Evolutionary conservation across 2,113 vertebrate species (phyloP).

Genomic region (Zapus hudsonius): DNA sequence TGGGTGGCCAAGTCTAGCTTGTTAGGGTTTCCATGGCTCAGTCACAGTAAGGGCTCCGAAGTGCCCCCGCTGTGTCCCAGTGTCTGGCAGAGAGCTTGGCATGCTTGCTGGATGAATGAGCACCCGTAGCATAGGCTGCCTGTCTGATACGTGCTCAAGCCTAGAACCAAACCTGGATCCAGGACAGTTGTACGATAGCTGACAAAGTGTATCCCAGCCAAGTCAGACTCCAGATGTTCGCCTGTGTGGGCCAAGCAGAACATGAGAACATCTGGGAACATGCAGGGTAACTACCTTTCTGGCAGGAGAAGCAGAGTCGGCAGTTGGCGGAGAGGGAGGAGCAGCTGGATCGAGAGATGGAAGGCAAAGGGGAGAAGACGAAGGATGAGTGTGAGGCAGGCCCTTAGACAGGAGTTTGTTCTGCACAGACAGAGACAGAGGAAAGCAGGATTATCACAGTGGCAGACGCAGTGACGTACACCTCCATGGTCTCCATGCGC

Average conservation of each 20-base stretch:
- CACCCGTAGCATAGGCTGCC: not conserved
- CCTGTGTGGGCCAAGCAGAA: not conserved
- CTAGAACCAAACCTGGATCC: not conserved
- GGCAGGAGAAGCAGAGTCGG: conserved; percentile 81
- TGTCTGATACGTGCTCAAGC: not conserved
- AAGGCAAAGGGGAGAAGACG: conserved; percentile 83
- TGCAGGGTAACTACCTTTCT: conserved; percentile 85
- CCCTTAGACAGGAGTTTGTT: conserved; percentile 84
- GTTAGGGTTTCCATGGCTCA: too few relatives aligned
- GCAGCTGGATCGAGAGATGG: conserved; percentile 86
- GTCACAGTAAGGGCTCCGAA: not conserved
- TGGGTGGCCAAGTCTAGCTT: too few relatives aligned
- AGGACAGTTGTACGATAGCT: not conserved
- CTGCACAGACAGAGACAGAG: conserved; percentile 87
- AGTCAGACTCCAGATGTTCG: conserved; percentile 1
- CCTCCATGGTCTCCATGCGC: conserved; percentile 57
- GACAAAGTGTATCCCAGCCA: not conserved
- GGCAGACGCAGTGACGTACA: conserved; percentile 2
- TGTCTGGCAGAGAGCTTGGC: not conserved
- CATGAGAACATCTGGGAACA: not conserved
- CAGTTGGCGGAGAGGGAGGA: conserved; percentile 85
- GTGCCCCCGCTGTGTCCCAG: not conserved
- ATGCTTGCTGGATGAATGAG: not conserved
- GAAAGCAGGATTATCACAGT: conserved; percentile 68
- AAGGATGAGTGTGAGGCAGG: conserved; percentile 82